Conservation (phyloP, 2,888 invertebrate genomes). For the Parnassius orleans region DNA sequence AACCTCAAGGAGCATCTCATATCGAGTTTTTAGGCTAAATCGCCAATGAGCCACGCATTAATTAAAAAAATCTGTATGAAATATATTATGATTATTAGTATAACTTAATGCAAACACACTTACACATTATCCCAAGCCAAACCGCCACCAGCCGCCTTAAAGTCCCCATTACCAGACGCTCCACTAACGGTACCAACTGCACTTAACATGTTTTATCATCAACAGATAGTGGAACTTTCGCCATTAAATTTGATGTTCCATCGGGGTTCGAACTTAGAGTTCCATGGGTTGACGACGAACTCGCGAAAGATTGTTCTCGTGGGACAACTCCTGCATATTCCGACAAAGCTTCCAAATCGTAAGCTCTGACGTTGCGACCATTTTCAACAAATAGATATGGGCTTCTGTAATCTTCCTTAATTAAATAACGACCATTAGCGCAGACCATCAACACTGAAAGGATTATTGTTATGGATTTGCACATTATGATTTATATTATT, state of each 20-base stretch:
- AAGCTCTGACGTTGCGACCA: background rate
- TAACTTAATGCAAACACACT: constrained; percentile 33
- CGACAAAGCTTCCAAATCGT: background rate
- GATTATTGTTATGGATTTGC: background rate
- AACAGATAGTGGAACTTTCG: constrained; percentile 35
- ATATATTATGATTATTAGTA: background rate
- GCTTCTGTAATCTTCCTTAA: background rate
- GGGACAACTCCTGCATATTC: constrained; percentile 1
- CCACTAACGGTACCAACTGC: constrained; percentile 34
- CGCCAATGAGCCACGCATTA: fast-evolving
- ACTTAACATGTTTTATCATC: constrained; percentile 33
- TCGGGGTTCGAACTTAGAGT: constrained; percentile 36
- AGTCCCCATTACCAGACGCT: constrained; percentile 34
- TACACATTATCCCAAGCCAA: constrained; percentile 43
- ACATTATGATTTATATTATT: constrained; percentile 1
- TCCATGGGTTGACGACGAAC: too few relatives aligned
- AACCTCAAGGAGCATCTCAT: too few relatives aligned
- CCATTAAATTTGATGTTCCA: constrained; percentile 36
- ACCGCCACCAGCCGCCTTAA: constrained; percentile 38
- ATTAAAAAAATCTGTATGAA: too few relatives aligned
- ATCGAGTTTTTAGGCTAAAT: background rate
- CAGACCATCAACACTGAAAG: constrained; percentile 1
- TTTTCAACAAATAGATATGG: constrained; percentile 3
- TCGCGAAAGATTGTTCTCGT: background rate
- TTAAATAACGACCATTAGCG: constrained; percentile 5